Conservation (phyloP, 2,797 vertebrate species). For the Clarias fuscus region DNA sequence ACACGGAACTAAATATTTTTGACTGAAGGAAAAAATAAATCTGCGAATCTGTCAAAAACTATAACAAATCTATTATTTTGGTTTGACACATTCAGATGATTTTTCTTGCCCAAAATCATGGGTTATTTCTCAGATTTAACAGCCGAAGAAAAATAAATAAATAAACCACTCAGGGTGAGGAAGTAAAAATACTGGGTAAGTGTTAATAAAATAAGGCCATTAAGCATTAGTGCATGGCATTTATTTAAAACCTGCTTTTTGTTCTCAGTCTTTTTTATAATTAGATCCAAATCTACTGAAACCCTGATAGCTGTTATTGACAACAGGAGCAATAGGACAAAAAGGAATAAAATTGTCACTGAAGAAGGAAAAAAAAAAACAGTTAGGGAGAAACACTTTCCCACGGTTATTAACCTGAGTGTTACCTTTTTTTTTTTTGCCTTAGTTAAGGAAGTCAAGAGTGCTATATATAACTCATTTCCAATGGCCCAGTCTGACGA, state of each 20-base stretch:
- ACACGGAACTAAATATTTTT: not conserved
- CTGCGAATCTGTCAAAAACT: not conserved
- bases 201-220: not conserved
- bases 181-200: not conserved
- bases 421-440: conserved; percentile 83
- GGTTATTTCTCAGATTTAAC: not conserved
- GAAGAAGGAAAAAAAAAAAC: conserved; percentile 12
- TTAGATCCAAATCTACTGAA: not conserved
- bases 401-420: conserved; percentile 87
- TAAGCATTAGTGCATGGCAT: too few species aligned
- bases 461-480: conserved; percentile 96
- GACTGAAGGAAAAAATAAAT: not conserved
- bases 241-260: not conserved
- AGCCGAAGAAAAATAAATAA: too few species aligned
- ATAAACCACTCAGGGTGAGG: not conserved
- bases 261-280: not conserved
- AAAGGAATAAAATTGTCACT: not conserved
- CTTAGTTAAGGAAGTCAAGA: conserved; percentile 92
- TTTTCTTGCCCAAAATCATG: not conserved
- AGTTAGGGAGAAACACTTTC: conserved; percentile 66
- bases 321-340: not conserved
- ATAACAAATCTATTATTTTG: not conserved
- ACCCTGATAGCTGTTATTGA: not conserved
- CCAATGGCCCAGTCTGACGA: conserved; percentile 97
- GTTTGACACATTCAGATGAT: not conserved